Percentiles rank a stretch among this genome's conserved stretches.
phyloP scores from a whole-genome alignment of 2,797 vertebrate species.

The Ctenosaura bakeri region DNA sequence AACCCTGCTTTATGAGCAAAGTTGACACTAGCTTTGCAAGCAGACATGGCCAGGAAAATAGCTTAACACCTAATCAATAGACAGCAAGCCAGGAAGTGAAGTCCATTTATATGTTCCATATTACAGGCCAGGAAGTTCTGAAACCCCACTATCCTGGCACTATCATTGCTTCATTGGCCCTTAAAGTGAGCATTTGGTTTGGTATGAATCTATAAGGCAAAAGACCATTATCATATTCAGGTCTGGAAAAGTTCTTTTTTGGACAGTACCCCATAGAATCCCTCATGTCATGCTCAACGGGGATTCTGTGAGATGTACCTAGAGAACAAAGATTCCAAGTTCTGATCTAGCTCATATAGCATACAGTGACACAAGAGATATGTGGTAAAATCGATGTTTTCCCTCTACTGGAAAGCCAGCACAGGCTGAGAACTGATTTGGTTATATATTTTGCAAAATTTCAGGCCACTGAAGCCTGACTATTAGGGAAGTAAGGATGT shows the following conservation, averaged over 20 bases:
- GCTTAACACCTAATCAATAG: slow-evolving; percentile 34
- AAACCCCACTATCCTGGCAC: background rate
- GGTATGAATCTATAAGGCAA: background rate
- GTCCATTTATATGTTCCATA: slow-evolving; percentile 35
- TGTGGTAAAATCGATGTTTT: background rate
- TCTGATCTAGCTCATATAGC: background rate
- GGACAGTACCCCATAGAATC: background rate
- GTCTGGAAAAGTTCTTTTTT: no score
- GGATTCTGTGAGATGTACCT: no score
- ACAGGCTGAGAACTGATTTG: background rate
- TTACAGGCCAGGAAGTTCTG: slow-evolving; percentile 23
- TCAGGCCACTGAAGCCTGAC: no score
- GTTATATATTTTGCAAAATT: no score
- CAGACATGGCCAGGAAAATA: slow-evolving; percentile 23
- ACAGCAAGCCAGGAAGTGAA: slow-evolving; percentile 3
- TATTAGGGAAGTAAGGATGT: no score
- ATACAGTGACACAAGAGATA: background rate
- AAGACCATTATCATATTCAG: background rate
- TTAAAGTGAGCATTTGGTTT: background rate
- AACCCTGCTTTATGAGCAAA: background rate
- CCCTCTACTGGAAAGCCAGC: background rate
- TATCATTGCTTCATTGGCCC: background rate
- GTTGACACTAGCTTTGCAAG: slow-evolving; percentile 15
- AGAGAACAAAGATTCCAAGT: no score
- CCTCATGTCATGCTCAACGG: no score